Conservation (phyloP, 2,888 invertebrate species). For the Mesopsocus fuscifrons region DNA sequence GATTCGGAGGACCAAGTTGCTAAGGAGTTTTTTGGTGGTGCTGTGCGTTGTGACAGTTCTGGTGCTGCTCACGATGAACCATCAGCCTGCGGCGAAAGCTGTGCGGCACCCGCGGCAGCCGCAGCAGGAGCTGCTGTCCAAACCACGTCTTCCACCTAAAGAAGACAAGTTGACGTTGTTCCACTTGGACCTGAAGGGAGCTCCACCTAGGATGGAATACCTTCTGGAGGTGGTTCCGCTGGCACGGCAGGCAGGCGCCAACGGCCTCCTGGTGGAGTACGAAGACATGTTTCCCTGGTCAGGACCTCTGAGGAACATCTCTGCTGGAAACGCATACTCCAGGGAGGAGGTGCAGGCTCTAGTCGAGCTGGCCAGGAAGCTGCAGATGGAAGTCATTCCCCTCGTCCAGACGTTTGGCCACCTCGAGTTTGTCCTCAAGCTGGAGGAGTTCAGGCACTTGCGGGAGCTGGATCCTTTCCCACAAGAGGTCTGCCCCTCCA, state of each 20-base stretch:
- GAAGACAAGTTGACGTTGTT: conserved; percentile 20
- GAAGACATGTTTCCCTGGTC: conserved; percentile 40
- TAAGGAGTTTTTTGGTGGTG: no score
- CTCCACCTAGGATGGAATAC: conserved; percentile 28
- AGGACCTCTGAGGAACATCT: conserved; percentile 22
- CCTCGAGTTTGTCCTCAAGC: conserved; percentile 29
- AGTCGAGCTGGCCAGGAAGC: conserved; percentile 21
- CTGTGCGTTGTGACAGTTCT: no score
- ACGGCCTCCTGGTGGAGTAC: conserved; percentile 36
- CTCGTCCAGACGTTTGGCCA: conserved; percentile 32
- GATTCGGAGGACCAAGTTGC: no score
- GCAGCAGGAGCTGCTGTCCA: no score
- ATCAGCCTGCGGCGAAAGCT: no score
- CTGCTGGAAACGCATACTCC: conserved; percentile 27
- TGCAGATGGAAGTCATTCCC: conserved; percentile 28
- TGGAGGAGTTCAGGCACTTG: conserved; percentile 23
- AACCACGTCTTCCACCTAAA: neutral
- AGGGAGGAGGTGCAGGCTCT: conserved; percentile 18
- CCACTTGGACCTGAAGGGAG: conserved; percentile 32
- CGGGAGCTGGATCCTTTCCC: conserved; percentile 26
- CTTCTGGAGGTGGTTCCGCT: conserved; percentile 21
- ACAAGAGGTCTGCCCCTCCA: conserved; percentile 29
- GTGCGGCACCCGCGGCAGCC: no score
- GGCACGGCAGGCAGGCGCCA: conserved; percentile 24
- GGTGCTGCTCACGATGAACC: no score